These are phyloP conservation scores for Erythrolamprus reginae DNA, from an alignment of 2,113 vertebrate species.

Conservation along the genomic window DNA sequence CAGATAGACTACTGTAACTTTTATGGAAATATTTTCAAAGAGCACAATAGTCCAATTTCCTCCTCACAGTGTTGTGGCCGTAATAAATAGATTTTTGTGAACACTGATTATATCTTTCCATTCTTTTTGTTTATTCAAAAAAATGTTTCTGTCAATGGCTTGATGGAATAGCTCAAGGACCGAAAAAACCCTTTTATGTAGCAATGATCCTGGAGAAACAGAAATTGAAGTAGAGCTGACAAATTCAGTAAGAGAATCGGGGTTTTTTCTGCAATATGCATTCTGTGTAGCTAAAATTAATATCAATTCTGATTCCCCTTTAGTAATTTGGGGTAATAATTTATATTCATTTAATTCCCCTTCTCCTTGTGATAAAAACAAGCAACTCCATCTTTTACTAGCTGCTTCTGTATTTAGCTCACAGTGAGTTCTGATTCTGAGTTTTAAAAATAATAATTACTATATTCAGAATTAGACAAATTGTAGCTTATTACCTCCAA, in stretches of 20 bases:
- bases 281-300: background rate
- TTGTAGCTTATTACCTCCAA: background rate
- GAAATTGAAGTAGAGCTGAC: background rate
- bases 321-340: background rate
- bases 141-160: background rate
- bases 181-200: background rate
- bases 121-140: background rate
- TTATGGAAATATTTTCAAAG: background rate
- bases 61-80: background rate
- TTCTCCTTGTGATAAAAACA: background rate
- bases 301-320: background rate
- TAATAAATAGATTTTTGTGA: background rate
- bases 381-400: background rate
- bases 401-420: background rate
- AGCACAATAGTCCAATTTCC: background rate
- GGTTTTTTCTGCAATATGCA: background rate
- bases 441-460: background rate
- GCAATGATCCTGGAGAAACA: background rate
- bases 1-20: background rate
- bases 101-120: background rate
- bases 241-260: background rate
- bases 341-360: background rate
- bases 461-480: background rate
- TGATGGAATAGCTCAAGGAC: background rate
- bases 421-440: background rate